A percentile compares a stretch with the other conserved stretches of the same genome.
Conservation (phyloP, 2,888 invertebrate genomes). For the Noctua pronuba region DNA sequence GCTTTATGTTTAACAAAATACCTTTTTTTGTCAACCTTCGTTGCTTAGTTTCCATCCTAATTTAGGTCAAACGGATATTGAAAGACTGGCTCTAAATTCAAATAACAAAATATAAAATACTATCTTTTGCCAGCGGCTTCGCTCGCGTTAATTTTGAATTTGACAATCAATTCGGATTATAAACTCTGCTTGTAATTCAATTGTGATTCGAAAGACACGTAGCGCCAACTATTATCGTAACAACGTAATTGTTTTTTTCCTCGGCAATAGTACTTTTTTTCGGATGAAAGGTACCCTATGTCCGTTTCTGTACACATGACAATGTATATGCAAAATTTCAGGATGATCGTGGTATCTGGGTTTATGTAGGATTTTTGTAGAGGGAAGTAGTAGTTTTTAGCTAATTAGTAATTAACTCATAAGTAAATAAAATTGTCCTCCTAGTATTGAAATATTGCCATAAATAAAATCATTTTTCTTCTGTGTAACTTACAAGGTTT, state of each 20-base stretch:
- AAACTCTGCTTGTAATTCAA: too few species aligned
- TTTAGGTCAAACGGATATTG: conserved; percentile 35
- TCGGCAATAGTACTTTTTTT: too few species aligned
- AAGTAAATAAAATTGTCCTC: neutral
- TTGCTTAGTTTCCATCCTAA: neutral
- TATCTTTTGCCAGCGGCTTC: too few species aligned
- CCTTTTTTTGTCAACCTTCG: neutral
- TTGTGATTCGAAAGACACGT: too few species aligned
- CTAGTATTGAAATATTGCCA: neutral
- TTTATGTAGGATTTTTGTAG: neutral
- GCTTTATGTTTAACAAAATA: neutral
- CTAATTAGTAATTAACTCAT: neutral
- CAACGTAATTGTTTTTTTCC: too few species aligned
- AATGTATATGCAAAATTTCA: too few species aligned
- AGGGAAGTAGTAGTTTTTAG: neutral
- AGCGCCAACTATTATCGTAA: too few species aligned
- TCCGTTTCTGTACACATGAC: too few species aligned
- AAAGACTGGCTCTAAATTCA: conserved; percentile 5
- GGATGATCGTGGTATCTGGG: too few species aligned
- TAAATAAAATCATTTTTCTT: neutral
- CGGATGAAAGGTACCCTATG: too few species aligned
- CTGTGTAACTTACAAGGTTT: neutral
- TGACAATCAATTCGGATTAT: too few species aligned
- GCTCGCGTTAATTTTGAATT: too few species aligned
- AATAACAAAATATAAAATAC: conserved; percentile 4